Evolutionary conservation across 2,113 vertebrate species (phyloP).

Genomic region (Hippocampus abdominalis): DNA sequence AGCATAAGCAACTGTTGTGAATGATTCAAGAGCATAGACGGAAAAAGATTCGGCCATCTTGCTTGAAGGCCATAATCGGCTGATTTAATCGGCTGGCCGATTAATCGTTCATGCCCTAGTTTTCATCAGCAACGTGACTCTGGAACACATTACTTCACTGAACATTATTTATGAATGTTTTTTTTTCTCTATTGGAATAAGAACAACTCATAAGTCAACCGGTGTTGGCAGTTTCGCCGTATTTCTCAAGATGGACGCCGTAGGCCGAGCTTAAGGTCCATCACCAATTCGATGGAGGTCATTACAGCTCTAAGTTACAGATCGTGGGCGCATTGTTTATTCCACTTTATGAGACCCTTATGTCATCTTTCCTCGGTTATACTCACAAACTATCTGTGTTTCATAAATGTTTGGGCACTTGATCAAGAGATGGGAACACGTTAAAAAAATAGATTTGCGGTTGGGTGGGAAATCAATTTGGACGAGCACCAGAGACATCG

Average conservation of each 20-base stretch:
- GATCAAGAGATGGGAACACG: not conserved
- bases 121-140: no score
- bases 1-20: constrained; percentile 12
- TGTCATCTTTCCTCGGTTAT: constrained; percentile 10
- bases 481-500: constrained; percentile 15
- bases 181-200: not conserved
- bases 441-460: constrained; percentile 7
- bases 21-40: no score
- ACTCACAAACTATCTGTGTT: not conserved
- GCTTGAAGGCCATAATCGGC: no score
- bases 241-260: constrained; percentile 8
- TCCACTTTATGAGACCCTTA: constrained; percentile 23
- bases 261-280: constrained; percentile 35
- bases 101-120: no score
- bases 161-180: not conserved
- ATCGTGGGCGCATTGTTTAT: constrained; percentile 43
- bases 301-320: constrained; percentile 47
- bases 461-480: constrained; percentile 27
- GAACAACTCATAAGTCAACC: not conserved
- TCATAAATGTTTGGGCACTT: not conserved
- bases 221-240: not conserved
- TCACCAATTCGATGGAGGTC: constrained; percentile 53
- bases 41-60: no score
- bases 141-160: no score
- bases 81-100: no score